These are phyloP conservation scores for Callopanchax toddi DNA, from an alignment of 2,113 vertebrate genomes.

Conservation along the genomic window DNA sequence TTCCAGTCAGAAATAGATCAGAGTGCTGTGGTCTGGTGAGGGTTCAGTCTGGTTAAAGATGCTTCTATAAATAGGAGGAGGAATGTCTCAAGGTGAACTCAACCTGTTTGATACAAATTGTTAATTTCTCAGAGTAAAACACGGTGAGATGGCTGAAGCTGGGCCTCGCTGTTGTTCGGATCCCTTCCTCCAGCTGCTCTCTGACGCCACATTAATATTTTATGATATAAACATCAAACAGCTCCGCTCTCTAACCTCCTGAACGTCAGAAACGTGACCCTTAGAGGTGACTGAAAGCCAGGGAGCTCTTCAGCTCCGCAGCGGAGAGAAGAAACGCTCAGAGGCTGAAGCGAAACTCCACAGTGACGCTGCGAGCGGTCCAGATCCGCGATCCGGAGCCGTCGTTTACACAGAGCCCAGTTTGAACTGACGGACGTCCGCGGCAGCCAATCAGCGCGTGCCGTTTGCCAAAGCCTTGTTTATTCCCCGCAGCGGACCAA, in stretches of 20 bases:
- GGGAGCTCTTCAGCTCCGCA: neutral
- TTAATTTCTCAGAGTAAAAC: too few species aligned
- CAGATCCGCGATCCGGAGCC: constrained; percentile 50
- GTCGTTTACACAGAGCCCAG: constrained; percentile 32
- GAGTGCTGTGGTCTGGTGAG: too few species aligned
- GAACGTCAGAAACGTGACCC: neutral
- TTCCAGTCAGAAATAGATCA: too few species aligned
- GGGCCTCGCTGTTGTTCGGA: too few species aligned
- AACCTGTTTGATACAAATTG: neutral
- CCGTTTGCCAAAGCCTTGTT: constrained; percentile 82
- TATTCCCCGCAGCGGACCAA: constrained; percentile 76
- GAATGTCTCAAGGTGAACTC: constrained; percentile 1
- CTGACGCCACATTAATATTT: constrained; percentile 28
- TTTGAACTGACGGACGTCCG: constrained; percentile 72
- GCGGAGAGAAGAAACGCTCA: neutral
- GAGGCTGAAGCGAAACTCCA: constrained; percentile 26
- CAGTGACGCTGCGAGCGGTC: constrained; percentile 12
- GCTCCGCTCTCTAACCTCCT: constrained; percentile 4
- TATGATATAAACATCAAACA: neutral
- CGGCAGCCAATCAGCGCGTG: constrained; percentile 69
- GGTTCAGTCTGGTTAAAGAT: too few species aligned
- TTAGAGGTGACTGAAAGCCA: constrained; percentile 8
- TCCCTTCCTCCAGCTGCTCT: constrained; percentile 26
- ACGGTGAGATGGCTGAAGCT: too few species aligned
- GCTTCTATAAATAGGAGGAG: neutral